These are phyloP conservation scores for Rhingia rostrata DNA, from an alignment of 2,888 invertebrate species.

Conservation along the genomic window DNA sequence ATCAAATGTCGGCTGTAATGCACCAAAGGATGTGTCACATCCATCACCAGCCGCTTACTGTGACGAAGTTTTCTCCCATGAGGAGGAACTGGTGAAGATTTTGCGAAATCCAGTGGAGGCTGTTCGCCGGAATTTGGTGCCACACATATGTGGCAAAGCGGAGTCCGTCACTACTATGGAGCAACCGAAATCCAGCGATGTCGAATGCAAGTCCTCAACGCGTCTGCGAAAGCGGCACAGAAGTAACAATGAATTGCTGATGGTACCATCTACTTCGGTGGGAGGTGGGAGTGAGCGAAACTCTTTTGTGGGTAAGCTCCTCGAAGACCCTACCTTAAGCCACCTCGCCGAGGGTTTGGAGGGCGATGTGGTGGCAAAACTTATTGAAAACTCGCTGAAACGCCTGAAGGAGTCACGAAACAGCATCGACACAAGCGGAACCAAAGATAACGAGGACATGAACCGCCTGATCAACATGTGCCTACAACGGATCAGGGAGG, in stretches of 20 bases:
- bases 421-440: slow-evolving; percentile 81
- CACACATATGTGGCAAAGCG: slow-evolving; percentile 89
- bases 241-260: slow-evolving; percentile 54
- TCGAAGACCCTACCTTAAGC: slow-evolving; percentile 87
- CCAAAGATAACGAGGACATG: slow-evolving; percentile 83
- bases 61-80: slow-evolving; percentile 79
- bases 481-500: slow-evolving; percentile 82
- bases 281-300: slow-evolving; percentile 78
- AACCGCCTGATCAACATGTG: slow-evolving; percentile 82
- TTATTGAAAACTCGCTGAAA: slow-evolving; percentile 87
- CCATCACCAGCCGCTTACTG: slow-evolving; percentile 49
- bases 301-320: slow-evolving; percentile 85
- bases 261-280: slow-evolving; percentile 36
- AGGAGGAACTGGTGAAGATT: slow-evolving; percentile 85
- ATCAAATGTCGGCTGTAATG: slow-evolving; percentile 33
- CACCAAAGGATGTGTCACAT: slow-evolving; percentile 22
- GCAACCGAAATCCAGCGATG: slow-evolving; percentile 24
- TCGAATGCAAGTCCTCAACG: slow-evolving; percentile 39
- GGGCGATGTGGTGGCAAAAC: slow-evolving; percentile 85
- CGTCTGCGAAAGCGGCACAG: slow-evolving; percentile 59
- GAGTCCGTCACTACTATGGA: slow-evolving; percentile 75
- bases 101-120: slow-evolving; percentile 90
- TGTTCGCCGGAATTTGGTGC: slow-evolving; percentile 88
- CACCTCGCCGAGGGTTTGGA: slow-evolving; percentile 86
- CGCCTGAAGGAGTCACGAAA: slow-evolving; percentile 84